Evolutionary conservation across 2,888 invertebrate species (phyloP), one percentile per base, ranked within the genome.

Genomic region (Saturnia japonica): DNA sequence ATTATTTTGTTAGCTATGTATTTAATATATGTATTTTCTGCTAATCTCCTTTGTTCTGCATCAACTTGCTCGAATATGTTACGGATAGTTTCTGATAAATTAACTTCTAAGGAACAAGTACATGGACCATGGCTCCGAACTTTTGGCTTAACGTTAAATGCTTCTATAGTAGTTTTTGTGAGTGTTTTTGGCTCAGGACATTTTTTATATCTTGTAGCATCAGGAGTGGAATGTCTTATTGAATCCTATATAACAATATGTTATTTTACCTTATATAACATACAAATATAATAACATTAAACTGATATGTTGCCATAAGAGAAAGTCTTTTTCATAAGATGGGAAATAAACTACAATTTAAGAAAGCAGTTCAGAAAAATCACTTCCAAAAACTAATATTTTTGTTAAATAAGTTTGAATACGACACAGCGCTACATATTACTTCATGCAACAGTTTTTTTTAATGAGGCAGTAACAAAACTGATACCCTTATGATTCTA

Each of bases 41-140:
- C 91, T 75, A 87, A 76, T 76, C 89, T 90, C 16, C 90, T 82
- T 73, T 94, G 91, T 43, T 91, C 90, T 7, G 85, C 82, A 73
- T 92, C 91, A 0, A 93, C 92, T 83, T 93, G 91, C 69, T 93
- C 89, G 72, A 94, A 93, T 79, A 94, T 92, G 73, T 87, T 91
- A 16, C 90, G 86, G 51, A 94, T 90, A 0, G 93, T 91, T 19
- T 93, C 93, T 0, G 93, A 91, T 68, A 93, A 71, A 68, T 92
- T 90, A 0, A 88, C 75, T 70, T 93, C 93, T 1, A 91, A 72
- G 1, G 91, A 86, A 74, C 93, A 94, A 2, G 93, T 91, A 73
- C 94, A 94, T 0, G 92, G 93, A 0, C 93, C 91, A 12, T 81
- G 82, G 1, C 79, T 71, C 7, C 84, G 83, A 12, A 74, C 72